Evolutionary conservation across 2,888 invertebrate genomes (phyloP).

Genomic region (Pegoplata infirma): DNA sequence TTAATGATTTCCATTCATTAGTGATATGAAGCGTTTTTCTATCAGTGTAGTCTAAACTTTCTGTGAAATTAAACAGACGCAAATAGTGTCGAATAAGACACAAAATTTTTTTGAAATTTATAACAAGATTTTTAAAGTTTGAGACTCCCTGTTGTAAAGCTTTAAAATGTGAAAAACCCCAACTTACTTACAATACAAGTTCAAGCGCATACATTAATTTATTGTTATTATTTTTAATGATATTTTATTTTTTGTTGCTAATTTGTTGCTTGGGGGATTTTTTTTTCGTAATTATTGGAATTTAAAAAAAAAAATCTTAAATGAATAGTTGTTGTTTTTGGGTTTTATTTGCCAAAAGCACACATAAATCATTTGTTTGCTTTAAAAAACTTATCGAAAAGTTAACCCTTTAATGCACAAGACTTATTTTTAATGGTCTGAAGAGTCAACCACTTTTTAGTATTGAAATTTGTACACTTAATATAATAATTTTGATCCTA

Average conservation of each 20-base stretch:
- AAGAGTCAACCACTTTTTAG: no score
- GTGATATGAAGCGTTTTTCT: no score
- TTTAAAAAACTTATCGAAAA: background rate
- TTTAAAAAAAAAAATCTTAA: slow-evolving; percentile 19
- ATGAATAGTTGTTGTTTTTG: background rate
- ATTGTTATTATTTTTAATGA: slow-evolving; percentile 8
- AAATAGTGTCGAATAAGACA: no score
- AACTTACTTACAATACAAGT: slow-evolving; percentile 11
- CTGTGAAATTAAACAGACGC: no score
- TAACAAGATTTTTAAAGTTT: background rate
- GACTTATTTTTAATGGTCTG: no score
- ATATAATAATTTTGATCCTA: no score
- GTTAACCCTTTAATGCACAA: no score
- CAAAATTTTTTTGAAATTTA: no score
- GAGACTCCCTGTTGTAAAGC: background rate
- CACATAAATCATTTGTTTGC: background rate
- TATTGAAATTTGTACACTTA: no score
- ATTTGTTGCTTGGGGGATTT: slow-evolving; percentile 31
- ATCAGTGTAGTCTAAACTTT: no score
- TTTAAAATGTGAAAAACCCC: background rate
- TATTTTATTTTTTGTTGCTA: background rate
- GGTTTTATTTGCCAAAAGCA: background rate
- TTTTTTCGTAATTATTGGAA: slow-evolving; percentile 35
- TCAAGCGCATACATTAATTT: slow-evolving; percentile 11
- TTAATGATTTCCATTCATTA: no score